Evolutionary conservation across 1,140 invertebrate species (phyloP).

Genomic region (Paralvinella palmiformis): DNA sequence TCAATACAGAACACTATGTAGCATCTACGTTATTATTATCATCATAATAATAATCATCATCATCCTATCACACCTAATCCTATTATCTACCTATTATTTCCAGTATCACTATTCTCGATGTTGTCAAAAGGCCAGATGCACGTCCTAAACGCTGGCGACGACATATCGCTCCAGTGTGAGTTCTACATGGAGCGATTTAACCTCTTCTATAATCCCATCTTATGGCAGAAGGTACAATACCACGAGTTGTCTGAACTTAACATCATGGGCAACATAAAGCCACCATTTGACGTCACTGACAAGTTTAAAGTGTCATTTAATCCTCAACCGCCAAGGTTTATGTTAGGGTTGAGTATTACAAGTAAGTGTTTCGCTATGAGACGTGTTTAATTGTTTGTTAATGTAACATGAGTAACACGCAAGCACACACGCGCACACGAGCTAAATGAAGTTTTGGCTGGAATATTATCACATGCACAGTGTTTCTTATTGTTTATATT

Average conservation of each 20-base stretch:
- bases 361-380: constrained; percentile 16
- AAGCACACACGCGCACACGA: too few species aligned
- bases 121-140: constrained; percentile 14
- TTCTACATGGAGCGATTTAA: constrained; percentile 15
- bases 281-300: constrained; percentile 11
- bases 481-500: too few species aligned
- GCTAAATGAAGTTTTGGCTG: too few species aligned
- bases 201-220: constrained; percentile 17
- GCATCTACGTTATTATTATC: too few species aligned
- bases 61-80: too few species aligned
- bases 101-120: constrained; percentile 13
- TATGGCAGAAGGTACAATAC: constrained; percentile 18
- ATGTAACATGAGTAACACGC: too few species aligned
- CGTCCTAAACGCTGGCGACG: constrained; percentile 14
- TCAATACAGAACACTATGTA: too few species aligned
- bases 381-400: too few species aligned
- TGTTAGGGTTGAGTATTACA: constrained; percentile 7
- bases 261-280: constrained; percentile 22
- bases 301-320: constrained; percentile 14
- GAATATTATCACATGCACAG: too few species aligned
- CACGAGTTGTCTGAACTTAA: constrained; percentile 16
- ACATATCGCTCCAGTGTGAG: constrained; percentile 11
- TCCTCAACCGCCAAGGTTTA: constrained; percentile 3
- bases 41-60: too few species aligned
- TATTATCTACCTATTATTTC: too few species aligned